Conservation (phyloP, 2,888 invertebrate species). For the Liopterus haemorrhoidalis region DNA sequence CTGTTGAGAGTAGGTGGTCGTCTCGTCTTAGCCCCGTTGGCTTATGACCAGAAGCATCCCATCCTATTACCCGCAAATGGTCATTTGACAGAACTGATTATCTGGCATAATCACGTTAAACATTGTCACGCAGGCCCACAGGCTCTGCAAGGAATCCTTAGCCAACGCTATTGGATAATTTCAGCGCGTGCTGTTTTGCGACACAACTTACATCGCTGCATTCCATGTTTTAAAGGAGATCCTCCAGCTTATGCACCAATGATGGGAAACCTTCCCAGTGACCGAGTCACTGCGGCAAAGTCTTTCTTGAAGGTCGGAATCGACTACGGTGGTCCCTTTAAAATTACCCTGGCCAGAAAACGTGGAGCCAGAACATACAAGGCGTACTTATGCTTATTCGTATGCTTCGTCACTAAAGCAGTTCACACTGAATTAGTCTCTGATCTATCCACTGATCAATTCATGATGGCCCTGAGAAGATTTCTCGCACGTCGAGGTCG, state of each 20-base stretch:
- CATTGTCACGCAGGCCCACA: too few relatives aligned
- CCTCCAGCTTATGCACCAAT: background rate
- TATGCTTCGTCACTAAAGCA: background rate
- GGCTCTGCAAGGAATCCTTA: too few relatives aligned
- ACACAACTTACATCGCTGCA: background rate
- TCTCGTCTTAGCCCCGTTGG: background rate
- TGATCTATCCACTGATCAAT: too few relatives aligned
- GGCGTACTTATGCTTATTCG: background rate
- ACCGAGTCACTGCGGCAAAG: background rate
- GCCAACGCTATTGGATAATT: background rate
- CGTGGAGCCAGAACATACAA: background rate
- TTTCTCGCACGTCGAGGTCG: too few relatives aligned
- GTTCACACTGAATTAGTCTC: too few relatives aligned
- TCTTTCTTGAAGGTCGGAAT: background rate
- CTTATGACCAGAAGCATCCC: background rate
- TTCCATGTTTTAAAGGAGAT: background rate
- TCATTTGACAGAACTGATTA: background rate
- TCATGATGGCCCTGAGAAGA: too few relatives aligned
- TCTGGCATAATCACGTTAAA: background rate
- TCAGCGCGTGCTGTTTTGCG: conserved; percentile 1
- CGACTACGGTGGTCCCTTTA: background rate
- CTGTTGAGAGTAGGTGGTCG: background rate
- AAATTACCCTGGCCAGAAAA: background rate
- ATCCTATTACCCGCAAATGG: background rate
- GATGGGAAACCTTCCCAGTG: background rate